Evolutionary conservation across 1,140 invertebrate genomes (phyloP).

Genomic region (Adelges cooleyi): DNA sequence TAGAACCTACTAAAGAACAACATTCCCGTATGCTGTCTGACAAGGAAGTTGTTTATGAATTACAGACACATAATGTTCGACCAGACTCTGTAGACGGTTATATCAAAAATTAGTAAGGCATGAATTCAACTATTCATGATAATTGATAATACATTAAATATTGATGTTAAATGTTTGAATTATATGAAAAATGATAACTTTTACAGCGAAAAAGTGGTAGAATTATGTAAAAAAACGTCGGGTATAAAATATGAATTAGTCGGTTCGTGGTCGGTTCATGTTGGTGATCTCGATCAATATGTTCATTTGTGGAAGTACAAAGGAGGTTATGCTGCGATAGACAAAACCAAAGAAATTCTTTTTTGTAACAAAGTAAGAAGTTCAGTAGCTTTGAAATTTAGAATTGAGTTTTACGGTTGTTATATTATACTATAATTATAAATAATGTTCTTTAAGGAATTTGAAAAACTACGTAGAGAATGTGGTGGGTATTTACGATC

Average conservation of each 20-base stretch:
- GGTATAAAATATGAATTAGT: conserved; percentile 62
- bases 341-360: conserved; percentile 61
- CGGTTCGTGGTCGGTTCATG: conserved; percentile 78
- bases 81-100: conserved; percentile 60
- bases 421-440: background rate
- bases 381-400: conserved; percentile 9
- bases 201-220: conserved; percentile 66
- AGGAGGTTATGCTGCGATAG: conserved; percentile 81
- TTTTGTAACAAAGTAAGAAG: conserved; percentile 59
- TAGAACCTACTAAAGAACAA: conserved; percentile 88
- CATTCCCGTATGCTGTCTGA: conserved; percentile 89
- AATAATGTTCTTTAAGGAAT: conserved; percentile 50
- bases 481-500: conserved; percentile 73
- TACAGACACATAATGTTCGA: conserved; percentile 88
- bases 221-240: conserved; percentile 60
- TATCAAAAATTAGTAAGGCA: conserved; percentile 15
- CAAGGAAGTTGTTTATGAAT: conserved; percentile 85
- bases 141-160: too few relatives aligned
- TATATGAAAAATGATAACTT: too few relatives aligned
- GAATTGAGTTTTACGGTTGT: too few relatives aligned
- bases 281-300: conserved; percentile 95
- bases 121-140: background rate
- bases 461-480: conserved; percentile 63
- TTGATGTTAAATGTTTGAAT: too few relatives aligned
- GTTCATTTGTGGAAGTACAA: conserved; percentile 89